Conservation (phyloP, 2,888 invertebrate genomes). For the Vannuccia rotundouncinata region DNA sequence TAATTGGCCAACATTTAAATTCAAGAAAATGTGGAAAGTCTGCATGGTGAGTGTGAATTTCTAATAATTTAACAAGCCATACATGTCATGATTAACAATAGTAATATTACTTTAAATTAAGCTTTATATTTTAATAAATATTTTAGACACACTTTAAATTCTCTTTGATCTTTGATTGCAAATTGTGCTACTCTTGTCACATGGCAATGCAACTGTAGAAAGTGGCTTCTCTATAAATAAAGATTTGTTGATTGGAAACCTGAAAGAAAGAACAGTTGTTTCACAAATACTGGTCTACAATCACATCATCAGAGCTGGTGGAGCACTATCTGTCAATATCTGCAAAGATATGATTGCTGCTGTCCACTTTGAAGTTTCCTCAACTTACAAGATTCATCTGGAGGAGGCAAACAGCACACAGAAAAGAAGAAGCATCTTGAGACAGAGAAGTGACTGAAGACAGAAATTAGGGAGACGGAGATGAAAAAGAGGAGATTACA, state of each 20-base stretch:
- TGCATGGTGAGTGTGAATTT: background rate
- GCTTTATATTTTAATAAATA: background rate
- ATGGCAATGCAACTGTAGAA: background rate
- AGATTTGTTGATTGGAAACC: background rate
- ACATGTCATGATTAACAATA: background rate
- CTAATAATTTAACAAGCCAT: background rate
- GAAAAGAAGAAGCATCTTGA: background rate
- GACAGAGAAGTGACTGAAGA: background rate
- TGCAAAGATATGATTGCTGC: background rate
- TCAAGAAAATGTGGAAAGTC: background rate
- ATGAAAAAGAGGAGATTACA: background rate
- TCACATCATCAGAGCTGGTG: background rate
- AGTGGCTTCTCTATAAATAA: background rate
- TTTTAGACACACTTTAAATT: background rate
- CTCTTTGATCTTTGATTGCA: background rate
- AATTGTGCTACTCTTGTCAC: background rate
- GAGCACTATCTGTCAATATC: background rate
- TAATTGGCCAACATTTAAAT: background rate
- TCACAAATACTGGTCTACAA: background rate
- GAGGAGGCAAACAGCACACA: background rate
- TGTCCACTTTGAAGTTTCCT: background rate
- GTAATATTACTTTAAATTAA: background rate
- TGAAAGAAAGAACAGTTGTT: background rate
- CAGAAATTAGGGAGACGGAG: background rate
- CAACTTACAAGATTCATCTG: background rate